Evolutionary conservation across 1,140 invertebrate species (phyloP).

Genomic region (Eupristina koningsbergeri): DNA sequence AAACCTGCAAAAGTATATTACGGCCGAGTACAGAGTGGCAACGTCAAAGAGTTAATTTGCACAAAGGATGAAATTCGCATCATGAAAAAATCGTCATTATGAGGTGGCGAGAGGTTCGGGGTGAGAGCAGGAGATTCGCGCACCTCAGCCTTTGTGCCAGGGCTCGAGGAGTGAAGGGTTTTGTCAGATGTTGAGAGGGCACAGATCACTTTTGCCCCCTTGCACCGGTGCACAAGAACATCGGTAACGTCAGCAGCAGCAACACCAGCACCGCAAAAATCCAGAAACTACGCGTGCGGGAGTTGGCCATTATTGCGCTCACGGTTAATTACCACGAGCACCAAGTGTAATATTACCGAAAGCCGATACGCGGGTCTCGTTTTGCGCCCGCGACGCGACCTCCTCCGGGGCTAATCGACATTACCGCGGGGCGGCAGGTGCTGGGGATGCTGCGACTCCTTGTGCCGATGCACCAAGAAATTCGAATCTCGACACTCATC

Average conservation of each 20-base stretch:
- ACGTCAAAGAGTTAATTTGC: too few relatives aligned
- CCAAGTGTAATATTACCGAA: slow-evolving; percentile 15
- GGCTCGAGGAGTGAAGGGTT: neutral
- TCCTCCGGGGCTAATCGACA: slow-evolving; percentile 20
- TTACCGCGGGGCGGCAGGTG: slow-evolving; percentile 15
- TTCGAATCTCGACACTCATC: slow-evolving; percentile 27
- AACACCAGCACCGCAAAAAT: too few relatives aligned
- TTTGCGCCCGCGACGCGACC: neutral
- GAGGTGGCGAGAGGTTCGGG: neutral
- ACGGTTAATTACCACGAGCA: neutral
- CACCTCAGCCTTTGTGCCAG: neutral
- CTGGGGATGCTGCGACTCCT: neutral
- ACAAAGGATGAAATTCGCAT: too few relatives aligned
- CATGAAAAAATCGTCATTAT: neutral
- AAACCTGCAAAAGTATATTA: too few relatives aligned
- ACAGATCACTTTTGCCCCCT: neutral
- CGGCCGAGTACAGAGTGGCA: too few relatives aligned
- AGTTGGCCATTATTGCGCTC: slow-evolving; percentile 3
- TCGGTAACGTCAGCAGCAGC: too few relatives aligned
- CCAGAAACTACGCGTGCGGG: too few relatives aligned
- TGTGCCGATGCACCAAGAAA: neutral
- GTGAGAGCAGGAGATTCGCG: neutral
- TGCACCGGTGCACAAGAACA: too few relatives aligned
- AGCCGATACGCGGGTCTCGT: slow-evolving; percentile 1
- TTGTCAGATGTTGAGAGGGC: neutral